A percentile compares a stretch with the other conserved stretches of the same genome.
These are phyloP conservation scores for Acanthoscelides obtectus DNA, from an alignment of 2,888 invertebrate genomes.

Conservation along the genomic window DNA sequence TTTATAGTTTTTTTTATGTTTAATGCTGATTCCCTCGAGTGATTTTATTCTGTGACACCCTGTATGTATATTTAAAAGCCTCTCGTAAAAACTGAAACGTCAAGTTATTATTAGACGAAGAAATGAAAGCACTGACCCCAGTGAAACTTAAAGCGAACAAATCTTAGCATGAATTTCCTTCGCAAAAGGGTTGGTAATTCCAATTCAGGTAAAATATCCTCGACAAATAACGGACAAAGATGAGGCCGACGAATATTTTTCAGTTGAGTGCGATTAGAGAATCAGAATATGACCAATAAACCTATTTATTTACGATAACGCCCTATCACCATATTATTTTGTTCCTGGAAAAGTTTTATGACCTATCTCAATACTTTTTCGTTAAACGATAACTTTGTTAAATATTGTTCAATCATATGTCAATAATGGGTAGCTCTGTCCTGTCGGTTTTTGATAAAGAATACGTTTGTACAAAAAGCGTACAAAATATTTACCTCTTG, in stretches of 20 bases:
- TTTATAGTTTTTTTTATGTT: too few species aligned
- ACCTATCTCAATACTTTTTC: background rate
- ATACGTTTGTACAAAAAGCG: background rate
- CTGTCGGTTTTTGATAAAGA: background rate
- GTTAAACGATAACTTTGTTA: background rate
- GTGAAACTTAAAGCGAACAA: too few species aligned
- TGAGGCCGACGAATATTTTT: background rate
- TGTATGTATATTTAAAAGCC: too few species aligned
- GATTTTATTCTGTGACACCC: too few species aligned
- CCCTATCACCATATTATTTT: background rate
- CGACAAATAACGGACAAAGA: background rate
- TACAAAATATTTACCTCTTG: background rate
- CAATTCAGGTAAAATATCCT: background rate
- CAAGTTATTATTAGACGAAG: too few species aligned
- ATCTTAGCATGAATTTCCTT: too few species aligned
- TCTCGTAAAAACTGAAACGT: too few species aligned
- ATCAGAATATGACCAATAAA: background rate
- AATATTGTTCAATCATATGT: background rate
- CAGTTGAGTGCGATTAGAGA: background rate
- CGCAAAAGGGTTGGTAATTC: too few species aligned
- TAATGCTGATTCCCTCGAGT: too few species aligned
- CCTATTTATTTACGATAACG: background rate
- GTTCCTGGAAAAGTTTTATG: background rate
- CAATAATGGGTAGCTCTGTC: background rate
- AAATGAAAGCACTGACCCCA: too few species aligned